Conservation (phyloP, 2,888 invertebrate species). For the Chesias legatella region DNA sequence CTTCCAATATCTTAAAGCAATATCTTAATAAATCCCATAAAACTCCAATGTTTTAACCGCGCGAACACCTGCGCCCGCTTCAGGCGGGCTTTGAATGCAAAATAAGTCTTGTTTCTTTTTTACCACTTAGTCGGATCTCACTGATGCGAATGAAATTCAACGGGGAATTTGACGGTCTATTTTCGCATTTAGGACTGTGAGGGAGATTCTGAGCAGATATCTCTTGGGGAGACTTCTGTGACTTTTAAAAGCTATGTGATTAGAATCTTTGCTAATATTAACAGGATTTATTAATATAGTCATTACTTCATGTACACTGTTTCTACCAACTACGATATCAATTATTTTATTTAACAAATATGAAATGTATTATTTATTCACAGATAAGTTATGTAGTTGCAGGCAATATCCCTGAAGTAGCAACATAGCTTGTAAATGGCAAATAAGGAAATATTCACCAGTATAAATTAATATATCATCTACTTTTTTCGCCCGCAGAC, state of each 20-base stretch:
- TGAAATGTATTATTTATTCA: too few species aligned
- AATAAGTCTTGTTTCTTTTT: conserved; percentile 78
- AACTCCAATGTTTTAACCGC: conserved; percentile 76
- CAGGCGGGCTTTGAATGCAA: conserved; percentile 72
- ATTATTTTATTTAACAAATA: too few species aligned
- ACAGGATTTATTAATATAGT: too few species aligned
- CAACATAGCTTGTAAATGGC: too few species aligned
- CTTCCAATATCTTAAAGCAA: conserved; percentile 65
- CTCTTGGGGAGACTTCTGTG: conserved; percentile 30
- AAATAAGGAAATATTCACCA: too few species aligned
- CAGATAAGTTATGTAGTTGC: too few species aligned
- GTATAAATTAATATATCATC: too few species aligned
- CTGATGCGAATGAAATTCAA: conserved; percentile 67
- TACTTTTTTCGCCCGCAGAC: too few species aligned
- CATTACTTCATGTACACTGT: too few species aligned
- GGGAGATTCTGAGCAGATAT: too few species aligned
- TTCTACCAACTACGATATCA: too few species aligned
- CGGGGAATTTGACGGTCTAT: conserved; percentile 62
- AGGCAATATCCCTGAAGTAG: too few species aligned
- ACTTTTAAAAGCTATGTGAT: conserved; percentile 25
- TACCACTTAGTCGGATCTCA: conserved; percentile 70
- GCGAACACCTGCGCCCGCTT: conserved; percentile 68
- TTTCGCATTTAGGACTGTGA: conserved; percentile 42
- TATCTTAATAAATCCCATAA: conserved; percentile 79
- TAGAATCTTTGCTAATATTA: not conserved